A percentile compares a stretch with the other conserved stretches of the same genome.
phyloP scores from a whole-genome alignment of 2,797 vertebrate species.

The Catharus ustulatus region DNA sequence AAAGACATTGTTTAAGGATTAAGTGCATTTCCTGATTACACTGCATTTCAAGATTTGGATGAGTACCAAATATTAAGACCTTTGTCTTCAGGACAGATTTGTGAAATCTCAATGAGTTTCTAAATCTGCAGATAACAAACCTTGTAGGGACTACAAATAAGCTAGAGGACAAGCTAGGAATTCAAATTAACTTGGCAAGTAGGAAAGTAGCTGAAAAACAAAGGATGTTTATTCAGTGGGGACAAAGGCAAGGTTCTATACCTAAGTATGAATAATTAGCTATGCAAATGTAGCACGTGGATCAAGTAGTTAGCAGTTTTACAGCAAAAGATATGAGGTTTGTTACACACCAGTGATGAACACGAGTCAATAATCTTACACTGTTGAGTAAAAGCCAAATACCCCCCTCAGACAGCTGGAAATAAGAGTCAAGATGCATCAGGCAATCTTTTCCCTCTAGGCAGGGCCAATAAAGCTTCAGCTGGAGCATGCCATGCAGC shows the following conservation, averaged over 20 bases:
- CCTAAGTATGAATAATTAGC: slow-evolving; percentile 21
- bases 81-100: slow-evolving; percentile 3
- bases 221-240: slow-evolving; percentile 9
- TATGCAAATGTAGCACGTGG: neutral
- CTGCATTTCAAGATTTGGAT: neutral
- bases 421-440: neutral
- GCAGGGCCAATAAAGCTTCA: neutral
- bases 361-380: neutral
- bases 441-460: neutral
- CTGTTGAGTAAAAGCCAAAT: neutral
- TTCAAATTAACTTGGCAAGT: slow-evolving; percentile 13
- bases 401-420: neutral
- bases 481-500: neutral
- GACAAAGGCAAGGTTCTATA: slow-evolving; percentile 23
- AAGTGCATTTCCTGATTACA: neutral
- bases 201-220: slow-evolving; percentile 13
- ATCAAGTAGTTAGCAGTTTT: neutral
- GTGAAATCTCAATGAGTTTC: slow-evolving; percentile 17
- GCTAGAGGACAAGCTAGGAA: neutral
- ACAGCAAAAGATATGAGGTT: neutral
- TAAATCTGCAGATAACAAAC: slow-evolving; percentile 25
- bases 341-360: neutral
- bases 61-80: slow-evolving; percentile 13
- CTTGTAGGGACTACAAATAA: slow-evolving; percentile 38
- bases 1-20: neutral